phyloP scores from a whole-genome alignment of 2,113 vertebrate genomes.

The Corythoichthys haematopterus region DNA sequence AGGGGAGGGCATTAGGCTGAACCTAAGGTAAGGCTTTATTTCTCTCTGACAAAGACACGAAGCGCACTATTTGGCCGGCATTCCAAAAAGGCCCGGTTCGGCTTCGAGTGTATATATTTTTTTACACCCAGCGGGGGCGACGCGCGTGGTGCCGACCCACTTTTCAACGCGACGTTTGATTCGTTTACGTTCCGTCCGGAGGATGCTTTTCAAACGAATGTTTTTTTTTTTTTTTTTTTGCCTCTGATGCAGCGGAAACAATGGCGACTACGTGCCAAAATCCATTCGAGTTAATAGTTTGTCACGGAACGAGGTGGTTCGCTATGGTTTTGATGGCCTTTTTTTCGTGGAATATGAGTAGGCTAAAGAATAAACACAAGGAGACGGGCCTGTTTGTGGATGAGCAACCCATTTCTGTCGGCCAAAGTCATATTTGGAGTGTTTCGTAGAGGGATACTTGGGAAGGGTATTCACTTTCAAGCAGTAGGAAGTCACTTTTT shows the following conservation, averaged over 20 bases:
- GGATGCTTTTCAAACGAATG: constrained; percentile 6
- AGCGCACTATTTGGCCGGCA: constrained; percentile 20
- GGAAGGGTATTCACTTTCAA: background rate
- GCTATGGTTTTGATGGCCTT: background rate
- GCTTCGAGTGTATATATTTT: background rate
- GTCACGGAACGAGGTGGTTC: background rate
- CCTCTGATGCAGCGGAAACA: background rate
- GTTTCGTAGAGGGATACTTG: background rate
- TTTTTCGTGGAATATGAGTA: no score
- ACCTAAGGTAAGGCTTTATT: constrained; percentile 57
- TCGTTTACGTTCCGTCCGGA: background rate
- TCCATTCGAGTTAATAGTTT: background rate
- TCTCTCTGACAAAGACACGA: constrained; percentile 51
- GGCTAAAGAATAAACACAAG: background rate
- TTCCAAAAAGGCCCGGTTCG: background rate
- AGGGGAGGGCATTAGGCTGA: constrained; percentile 46
- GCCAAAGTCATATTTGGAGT: background rate
- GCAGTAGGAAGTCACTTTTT: background rate
- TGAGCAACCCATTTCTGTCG: background rate
- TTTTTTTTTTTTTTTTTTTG: constrained; percentile 8
- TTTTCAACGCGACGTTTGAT: background rate
- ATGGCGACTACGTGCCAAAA: constrained; percentile 21
- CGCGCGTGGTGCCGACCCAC: background rate
- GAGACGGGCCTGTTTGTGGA: background rate
- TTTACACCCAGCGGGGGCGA: background rate